phyloP scores from a whole-genome alignment of 2,797 vertebrate species.

The Aselliscus stoliczkanus region DNA sequence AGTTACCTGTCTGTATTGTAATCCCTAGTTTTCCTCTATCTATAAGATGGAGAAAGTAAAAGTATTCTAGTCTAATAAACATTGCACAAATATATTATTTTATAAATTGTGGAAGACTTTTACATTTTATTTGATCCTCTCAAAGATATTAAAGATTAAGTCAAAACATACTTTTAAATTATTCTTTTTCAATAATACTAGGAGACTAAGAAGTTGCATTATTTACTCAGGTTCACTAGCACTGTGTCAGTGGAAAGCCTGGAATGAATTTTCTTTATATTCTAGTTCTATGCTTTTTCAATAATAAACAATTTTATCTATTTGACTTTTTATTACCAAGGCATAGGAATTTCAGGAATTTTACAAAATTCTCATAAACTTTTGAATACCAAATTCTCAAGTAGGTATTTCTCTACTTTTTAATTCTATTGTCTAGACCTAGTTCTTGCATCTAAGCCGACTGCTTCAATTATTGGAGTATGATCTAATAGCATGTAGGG shows the following conservation, averaged over 20 bases:
- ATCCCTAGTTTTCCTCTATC: neutral
- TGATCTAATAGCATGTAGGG: neutral
- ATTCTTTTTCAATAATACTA: neutral
- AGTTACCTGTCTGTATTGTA: neutral
- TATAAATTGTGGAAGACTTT: neutral
- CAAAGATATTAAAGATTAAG: neutral
- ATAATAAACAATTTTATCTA: neutral
- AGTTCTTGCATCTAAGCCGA: neutral
- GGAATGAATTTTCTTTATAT: neutral
- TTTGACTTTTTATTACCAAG: neutral
- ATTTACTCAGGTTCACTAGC: neutral
- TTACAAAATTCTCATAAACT: neutral
- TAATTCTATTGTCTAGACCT: neutral
- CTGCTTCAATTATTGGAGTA: neutral
- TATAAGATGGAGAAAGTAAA: neutral
- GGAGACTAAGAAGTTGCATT: neutral
- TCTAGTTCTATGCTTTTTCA: neutral
- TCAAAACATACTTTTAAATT: neutral
- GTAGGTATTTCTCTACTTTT: neutral
- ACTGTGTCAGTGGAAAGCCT: neutral
- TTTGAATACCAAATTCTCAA: neutral
- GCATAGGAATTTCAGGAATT: neutral
- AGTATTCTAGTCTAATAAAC: neutral
- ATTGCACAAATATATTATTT: neutral
- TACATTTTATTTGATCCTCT: neutral